Conservation (phyloP, 2,888 invertebrate genomes). For the Oscheius myriophilus region DNA sequence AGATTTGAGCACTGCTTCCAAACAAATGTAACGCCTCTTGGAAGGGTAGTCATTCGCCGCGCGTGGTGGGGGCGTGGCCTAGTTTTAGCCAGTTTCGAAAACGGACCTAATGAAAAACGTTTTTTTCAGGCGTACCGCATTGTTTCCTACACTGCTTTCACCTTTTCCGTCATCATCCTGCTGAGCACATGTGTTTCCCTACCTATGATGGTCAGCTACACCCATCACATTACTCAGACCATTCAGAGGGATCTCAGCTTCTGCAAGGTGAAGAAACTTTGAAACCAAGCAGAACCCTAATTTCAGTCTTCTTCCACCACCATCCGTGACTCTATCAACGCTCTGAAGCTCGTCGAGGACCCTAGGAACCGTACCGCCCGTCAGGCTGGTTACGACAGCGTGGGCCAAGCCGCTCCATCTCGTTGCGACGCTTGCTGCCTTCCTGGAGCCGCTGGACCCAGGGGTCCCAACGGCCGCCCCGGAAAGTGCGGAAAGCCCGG, state of each 20-base stretch:
- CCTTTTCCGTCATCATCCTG: slow-evolving; percentile 6
- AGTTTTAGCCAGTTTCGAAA: neutral
- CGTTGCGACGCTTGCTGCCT: slow-evolving; percentile 25
- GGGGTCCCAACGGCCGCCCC: slow-evolving; percentile 32
- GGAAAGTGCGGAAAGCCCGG: slow-evolving; percentile 44
- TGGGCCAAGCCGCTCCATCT: too few species aligned
- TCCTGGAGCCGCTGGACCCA: slow-evolving; percentile 37
- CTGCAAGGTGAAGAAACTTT: too few species aligned
- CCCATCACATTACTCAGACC: neutral
- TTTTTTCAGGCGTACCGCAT: slow-evolving; percentile 4
- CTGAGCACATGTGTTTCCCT: slow-evolving; percentile 5
- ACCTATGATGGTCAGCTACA: slow-evolving; percentile 18
- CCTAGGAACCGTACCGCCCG: slow-evolving; percentile 18
- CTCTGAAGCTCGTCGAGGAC: neutral
- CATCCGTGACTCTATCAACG: neutral
- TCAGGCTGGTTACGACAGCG: slow-evolving; percentile 17
- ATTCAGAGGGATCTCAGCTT: slow-evolving; percentile 3
- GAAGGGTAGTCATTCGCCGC: too few species aligned
- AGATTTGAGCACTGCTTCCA: too few species aligned
- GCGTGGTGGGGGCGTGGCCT: too few species aligned
- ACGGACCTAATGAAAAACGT: neutral
- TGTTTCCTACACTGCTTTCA: slow-evolving; percentile 9
- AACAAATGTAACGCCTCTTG: too few species aligned
- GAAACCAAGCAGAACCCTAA: neutral
- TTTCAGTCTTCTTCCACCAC: slow-evolving; percentile 8